Percentiles rank a stretch among this genome's conserved stretches.
These are phyloP conservation scores for Koerneria pararmatus DNA, from an alignment of 2,888 invertebrate species.

Conservation along the genomic window DNA sequence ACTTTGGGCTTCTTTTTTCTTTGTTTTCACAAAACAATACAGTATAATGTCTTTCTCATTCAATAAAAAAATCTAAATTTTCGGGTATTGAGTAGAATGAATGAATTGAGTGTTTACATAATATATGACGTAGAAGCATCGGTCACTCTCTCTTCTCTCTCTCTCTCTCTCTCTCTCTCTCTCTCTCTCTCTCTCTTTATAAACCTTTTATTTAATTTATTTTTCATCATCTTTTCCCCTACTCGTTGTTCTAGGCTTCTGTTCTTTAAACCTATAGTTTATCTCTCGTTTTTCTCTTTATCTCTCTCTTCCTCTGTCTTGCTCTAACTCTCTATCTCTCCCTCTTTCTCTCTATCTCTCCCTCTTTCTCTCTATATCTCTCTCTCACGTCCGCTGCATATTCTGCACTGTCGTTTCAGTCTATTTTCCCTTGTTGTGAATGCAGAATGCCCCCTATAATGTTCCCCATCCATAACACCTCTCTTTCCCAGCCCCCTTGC, in stretches of 20 bases:
- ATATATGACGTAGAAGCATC: too few species aligned
- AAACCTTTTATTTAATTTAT: not conserved
- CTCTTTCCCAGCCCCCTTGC: too few species aligned
- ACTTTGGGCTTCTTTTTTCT: too few species aligned
- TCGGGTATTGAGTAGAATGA: too few species aligned
- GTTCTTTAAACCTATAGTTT: not conserved
- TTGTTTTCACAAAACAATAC: too few species aligned
- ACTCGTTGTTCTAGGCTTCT: not conserved
- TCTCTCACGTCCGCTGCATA: not conserved
- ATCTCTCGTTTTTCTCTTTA: not conserved
- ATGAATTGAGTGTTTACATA: too few species aligned
- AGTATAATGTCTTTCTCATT: too few species aligned
- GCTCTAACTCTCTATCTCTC: not conserved
- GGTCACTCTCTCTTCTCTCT: constrained; percentile 9
- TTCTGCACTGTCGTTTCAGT: too few species aligned
- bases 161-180: constrained; percentile 10
- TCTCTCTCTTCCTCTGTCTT: not conserved
- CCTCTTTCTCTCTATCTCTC: constrained; percentile 4
- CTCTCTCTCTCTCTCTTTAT: not conserved
- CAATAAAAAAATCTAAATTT: too few species aligned
- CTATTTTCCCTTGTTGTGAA: too few species aligned
- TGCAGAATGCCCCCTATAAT: too few species aligned
- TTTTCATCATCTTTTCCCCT: not conserved
- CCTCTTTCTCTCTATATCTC: constrained; percentile 7
- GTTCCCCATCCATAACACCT: too few species aligned